These are phyloP conservation scores for Rugalucina vietnamica DNA, from an alignment of 2,888 invertebrate species.

Conservation along the genomic window DNA sequence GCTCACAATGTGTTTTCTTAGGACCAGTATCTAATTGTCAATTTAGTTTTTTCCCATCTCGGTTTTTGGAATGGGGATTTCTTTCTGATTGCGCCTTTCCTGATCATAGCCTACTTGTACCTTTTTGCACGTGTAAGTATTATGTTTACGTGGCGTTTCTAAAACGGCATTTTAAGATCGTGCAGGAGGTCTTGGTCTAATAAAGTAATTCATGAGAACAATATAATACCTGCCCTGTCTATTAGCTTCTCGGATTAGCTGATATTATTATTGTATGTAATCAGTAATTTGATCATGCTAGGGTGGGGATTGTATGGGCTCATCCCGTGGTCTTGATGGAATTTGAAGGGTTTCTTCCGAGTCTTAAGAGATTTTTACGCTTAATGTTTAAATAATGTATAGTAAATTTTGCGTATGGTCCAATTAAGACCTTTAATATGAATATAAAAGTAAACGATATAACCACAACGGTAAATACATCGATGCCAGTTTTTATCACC, in stretches of 20 bases:
- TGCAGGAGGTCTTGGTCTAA: background rate
- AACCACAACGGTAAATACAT: constrained; percentile 30
- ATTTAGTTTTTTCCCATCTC: no score
- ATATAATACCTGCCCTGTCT: background rate
- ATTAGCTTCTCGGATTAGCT: background rate
- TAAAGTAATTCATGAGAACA: background rate
- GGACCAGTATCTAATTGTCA: no score
- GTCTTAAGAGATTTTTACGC: constrained; percentile 6
- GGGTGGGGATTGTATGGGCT: constrained; percentile 11
- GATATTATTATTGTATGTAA: background rate
- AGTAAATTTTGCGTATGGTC: constrained; percentile 15
- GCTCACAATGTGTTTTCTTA: no score
- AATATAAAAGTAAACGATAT: constrained; percentile 21
- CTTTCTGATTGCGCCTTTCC: no score
- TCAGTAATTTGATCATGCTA: background rate
- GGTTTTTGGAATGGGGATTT: no score
- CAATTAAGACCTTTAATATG: constrained; percentile 36
- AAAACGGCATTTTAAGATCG: background rate
- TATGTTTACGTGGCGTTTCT: no score
- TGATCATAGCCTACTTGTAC: no score
- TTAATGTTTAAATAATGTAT: background rate
- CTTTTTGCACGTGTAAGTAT: no score
- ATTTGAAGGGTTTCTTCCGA: constrained; percentile 3
- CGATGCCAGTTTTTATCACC: constrained; percentile 45
- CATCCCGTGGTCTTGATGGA: background rate